Evolutionary conservation across 2,113 vertebrate species (phyloP).

Genomic region (Aleadryas rufinucha): DNA sequence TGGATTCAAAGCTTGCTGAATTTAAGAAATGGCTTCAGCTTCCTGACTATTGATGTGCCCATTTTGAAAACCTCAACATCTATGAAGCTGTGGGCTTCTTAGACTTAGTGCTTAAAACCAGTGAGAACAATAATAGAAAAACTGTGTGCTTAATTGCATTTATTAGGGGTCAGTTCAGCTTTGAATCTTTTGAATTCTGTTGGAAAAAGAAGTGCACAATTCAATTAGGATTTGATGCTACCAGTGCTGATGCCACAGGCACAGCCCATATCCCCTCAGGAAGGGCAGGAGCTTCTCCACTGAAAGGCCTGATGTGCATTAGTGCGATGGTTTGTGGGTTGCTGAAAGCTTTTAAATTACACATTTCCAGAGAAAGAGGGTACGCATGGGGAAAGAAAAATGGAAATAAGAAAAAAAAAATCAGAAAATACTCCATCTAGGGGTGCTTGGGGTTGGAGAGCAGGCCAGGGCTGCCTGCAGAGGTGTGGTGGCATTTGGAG

Average conservation of each 20-base stretch:
- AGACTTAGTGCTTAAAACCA: neutral
- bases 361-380: neutral
- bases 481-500: rapidly evolving
- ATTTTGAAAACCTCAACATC: neutral
- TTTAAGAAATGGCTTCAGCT: neutral
- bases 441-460: neutral
- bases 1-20: neutral
- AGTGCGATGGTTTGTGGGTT: neutral
- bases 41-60: neutral
- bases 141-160: neutral
- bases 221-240: neutral
- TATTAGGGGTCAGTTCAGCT: neutral
- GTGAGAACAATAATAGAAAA: neutral
- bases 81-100: neutral
- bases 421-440: neutral
- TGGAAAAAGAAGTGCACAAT: neutral
- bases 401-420: neutral
- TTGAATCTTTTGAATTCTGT: neutral
- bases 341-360: slow-evolving; percentile 45
- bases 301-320: slow-evolving; percentile 26
- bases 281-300: neutral
- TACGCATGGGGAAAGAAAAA: neutral
- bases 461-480: rapidly evolving
- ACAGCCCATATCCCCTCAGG: slow-evolving; percentile 14
- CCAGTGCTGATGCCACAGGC: neutral